Evolutionary conservation across 1,140 invertebrate genomes (phyloP).

Genomic region (Cheumatopsyche charites): DNA sequence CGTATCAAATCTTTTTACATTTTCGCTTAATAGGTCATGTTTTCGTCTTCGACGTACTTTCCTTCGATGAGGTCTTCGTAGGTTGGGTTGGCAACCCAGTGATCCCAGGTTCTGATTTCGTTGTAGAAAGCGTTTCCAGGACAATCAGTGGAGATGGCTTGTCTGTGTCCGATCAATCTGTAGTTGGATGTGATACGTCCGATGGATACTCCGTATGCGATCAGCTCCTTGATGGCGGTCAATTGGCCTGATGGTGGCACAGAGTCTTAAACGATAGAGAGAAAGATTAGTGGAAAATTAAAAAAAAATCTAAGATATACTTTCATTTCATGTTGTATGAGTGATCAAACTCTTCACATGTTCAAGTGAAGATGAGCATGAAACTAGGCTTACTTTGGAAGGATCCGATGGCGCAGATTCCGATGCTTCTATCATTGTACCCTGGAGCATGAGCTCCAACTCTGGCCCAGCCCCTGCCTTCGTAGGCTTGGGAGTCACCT

Average conservation of each 20-base stretch:
- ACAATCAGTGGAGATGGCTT: conserved; percentile 71
- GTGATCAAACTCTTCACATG: no score
- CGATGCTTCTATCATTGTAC: conserved; percentile 76
- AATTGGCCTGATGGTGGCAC: conserved; percentile 67
- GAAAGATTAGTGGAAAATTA: neutral
- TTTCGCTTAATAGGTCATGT: no score
- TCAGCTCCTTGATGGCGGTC: conserved; percentile 64
- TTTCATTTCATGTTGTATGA: neutral
- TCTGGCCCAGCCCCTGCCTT: conserved; percentile 75
- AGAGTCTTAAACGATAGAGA: conserved; percentile 54
- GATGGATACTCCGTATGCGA: conserved; percentile 65
- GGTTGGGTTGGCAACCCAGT: conserved; percentile 53
- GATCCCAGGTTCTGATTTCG: conserved; percentile 69
- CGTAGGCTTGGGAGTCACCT: conserved; percentile 77
- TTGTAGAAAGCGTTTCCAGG: conserved; percentile 70
- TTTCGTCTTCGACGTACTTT: neutral
- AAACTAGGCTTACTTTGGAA: conserved; percentile 52
- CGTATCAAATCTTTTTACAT: no score
- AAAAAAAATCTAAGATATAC: neutral
- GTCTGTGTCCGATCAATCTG: conserved; percentile 71
- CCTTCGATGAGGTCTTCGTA: conserved; percentile 9
- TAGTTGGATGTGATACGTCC: conserved; percentile 68
- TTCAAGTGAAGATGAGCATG: no score
- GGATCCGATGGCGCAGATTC: conserved; percentile 75
- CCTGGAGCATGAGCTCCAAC: conserved; percentile 73